phyloP scores from a whole-genome alignment of 2,113 vertebrate genomes.

The Syrmaticus mikado region DNA sequence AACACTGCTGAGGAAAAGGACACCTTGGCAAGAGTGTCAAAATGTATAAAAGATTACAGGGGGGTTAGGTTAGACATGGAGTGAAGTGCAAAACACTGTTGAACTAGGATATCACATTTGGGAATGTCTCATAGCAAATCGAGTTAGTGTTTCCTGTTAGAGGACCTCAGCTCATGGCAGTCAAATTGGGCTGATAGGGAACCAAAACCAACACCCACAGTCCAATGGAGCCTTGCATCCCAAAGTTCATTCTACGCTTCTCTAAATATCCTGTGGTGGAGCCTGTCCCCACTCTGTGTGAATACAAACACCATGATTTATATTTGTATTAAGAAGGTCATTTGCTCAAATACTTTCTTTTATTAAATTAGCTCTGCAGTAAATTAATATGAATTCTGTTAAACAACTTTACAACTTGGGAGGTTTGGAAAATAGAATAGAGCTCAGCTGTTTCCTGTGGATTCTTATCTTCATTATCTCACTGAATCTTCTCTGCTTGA shows the following conservation, averaged over 20 bases:
- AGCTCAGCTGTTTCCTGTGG: slow-evolving; percentile 50
- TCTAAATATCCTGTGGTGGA: slow-evolving; percentile 11
- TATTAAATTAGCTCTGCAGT: slow-evolving; percentile 79
- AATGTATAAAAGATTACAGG: background rate
- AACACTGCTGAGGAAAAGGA: background rate
- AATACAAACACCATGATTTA: slow-evolving; percentile 52
- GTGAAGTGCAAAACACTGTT: background rate
- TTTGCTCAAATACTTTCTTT: slow-evolving; percentile 74
- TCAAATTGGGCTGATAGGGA: background rate
- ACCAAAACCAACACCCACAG: background rate
- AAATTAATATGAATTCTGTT: slow-evolving; percentile 73
- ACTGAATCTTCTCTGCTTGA: slow-evolving; percentile 50
- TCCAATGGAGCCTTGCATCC: background rate
- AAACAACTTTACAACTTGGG: slow-evolving; percentile 73
- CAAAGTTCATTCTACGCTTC: slow-evolving; percentile 1
- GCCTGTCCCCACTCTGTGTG: slow-evolving; percentile 1
- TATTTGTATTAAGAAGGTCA: slow-evolving; percentile 73
- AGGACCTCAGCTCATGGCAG: background rate
- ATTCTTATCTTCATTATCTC: slow-evolving; percentile 75
- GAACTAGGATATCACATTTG: background rate
- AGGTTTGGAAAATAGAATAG: slow-evolving; percentile 71
- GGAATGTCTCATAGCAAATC: too few relatives aligned
- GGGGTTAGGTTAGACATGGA: background rate
- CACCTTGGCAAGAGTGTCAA: background rate
- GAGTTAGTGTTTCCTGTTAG: background rate